Conservation (phyloP, 92 coral and sea anemone species). For the Paragorgia papillata region DNA sequence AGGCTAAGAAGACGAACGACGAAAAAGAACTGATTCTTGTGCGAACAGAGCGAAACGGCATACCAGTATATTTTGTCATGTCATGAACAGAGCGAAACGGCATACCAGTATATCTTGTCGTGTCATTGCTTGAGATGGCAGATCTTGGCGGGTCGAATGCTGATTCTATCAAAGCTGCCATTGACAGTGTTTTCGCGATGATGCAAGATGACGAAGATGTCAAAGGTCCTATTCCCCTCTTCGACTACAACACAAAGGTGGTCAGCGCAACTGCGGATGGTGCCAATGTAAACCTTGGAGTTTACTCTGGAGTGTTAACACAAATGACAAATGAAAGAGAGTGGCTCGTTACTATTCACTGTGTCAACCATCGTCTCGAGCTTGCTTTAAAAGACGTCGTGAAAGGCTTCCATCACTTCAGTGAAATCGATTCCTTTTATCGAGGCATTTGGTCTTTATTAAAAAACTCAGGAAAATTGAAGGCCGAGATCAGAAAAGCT, state of each 20-base stretch:
- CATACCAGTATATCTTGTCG: slow-evolving; percentile 36
- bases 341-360: slow-evolving; percentile 44
- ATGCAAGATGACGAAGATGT: slow-evolving; percentile 10
- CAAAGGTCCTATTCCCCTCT: slow-evolving; percentile 20
- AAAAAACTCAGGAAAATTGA: slow-evolving; percentile 12
- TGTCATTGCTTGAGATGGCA: slow-evolving; percentile 47
- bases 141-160: slow-evolving; percentile 36
- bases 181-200: slow-evolving; percentile 39
- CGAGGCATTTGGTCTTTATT: slow-evolving; percentile 1
- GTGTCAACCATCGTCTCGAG: slow-evolving; percentile 42
- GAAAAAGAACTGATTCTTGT: slow-evolving; percentile 41
- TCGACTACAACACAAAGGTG: slow-evolving; percentile 24
- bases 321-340: slow-evolving; percentile 19
- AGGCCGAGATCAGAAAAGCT: neutral
- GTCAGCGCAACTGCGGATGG: slow-evolving; percentile 42
- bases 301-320: slow-evolving; percentile 6
- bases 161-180: slow-evolving; percentile 32
- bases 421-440: neutral
- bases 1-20: slow-evolving; percentile 37
- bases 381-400: slow-evolving; percentile 38
- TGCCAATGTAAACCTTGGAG: slow-evolving; percentile 33
- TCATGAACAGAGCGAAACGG: slow-evolving; percentile 37
- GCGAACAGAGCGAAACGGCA: slow-evolving; percentile 32
- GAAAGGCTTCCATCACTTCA: slow-evolving; percentile 5
- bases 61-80: slow-evolving; percentile 36